Evolutionary conservation across 2,797 vertebrate species (phyloP), one percentile per base, ranked within the genome.

Genomic region (Centroberyx gerrardi): DNA sequence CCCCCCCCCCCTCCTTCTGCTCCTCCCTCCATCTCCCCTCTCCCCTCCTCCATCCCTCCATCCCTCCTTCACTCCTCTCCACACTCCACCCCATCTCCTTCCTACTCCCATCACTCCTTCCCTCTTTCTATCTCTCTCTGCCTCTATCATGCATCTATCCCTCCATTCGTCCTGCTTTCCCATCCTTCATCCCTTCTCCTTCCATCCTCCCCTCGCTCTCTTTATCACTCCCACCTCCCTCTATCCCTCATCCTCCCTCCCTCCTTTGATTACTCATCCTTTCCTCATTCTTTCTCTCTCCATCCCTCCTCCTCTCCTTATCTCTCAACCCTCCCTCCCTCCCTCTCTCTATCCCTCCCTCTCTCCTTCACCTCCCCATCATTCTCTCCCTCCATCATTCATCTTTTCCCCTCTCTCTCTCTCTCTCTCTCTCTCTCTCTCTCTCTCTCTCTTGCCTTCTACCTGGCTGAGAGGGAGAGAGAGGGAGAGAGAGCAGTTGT

Each of bases 401-500:
- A 33, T 61, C 72, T 28, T 36, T 33, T 29, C 28, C 8, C 42
- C 1, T 72, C 60, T 13, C 38, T 40, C 54, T 22, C 22, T 22
- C 22, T 22, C 22, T 22, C 22, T 22, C 22, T 22, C 22, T 22
- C 22, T 22, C 22, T 22, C 22, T 22, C 22, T 22, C 22, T 22
- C 22, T 22, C 49, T 59, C 58, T 66, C 68, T 49, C 56, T 38
- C 8, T 28, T 48, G 27, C 51, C 53, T 58, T 62, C 72, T 67
- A 82, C 78, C 71, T 78, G 64, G n/a, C 36, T 0, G 0, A 49
- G 0, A 54, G 18, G 48, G 76, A 59, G 67, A 44, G 48, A 15
- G 36, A 61, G 55, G 14, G 63, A 49, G 54, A 56, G 40, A 42
- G 70, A 68, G 64, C 53, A 60, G 72, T 77, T 86, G 88, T 90